These are phyloP conservation scores for Genyomyrus donnyi DNA, from an alignment of 2,113 vertebrate species.

Conservation along the genomic window DNA sequence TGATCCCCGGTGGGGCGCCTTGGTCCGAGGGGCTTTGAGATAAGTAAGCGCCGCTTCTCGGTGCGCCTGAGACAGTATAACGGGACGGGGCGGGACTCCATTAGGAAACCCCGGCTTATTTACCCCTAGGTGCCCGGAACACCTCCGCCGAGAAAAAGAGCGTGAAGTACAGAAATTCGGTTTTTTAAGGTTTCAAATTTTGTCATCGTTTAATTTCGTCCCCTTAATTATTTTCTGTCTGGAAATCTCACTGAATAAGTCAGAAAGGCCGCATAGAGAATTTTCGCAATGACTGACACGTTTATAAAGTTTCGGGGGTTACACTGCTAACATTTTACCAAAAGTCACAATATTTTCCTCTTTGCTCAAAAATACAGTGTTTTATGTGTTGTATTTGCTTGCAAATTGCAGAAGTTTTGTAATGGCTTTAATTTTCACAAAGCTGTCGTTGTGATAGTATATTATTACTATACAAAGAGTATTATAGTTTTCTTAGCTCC, in stretches of 20 bases:
- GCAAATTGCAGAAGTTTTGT: background rate
- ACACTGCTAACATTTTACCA: background rate
- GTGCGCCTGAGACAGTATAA: no score
- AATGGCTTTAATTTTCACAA: background rate
- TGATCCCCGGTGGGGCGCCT: background rate
- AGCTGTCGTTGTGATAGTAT: background rate
- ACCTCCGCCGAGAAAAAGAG: background rate
- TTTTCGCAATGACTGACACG: background rate
- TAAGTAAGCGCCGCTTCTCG: background rate
- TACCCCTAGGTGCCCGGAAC: background rate
- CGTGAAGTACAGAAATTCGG: background rate
- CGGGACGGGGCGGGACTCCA: background rate
- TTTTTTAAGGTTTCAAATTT: background rate
- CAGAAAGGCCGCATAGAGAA: background rate
- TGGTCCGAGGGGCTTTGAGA: background rate
- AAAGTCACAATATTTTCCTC: background rate
- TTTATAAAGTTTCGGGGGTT: background rate
- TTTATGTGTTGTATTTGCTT: background rate
- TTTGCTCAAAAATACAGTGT: background rate
- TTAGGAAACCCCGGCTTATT: constrained; percentile 3
- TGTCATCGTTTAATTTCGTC: background rate
- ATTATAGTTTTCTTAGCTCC: background rate
- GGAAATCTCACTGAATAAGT: background rate
- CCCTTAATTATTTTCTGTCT: background rate
- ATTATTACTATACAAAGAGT: background rate